Percentiles rank a stretch among this genome's conserved stretches.
Evolutionary conservation across 2,888 invertebrate genomes (phyloP).

Genomic region (Eristalis intricaria): DNA sequence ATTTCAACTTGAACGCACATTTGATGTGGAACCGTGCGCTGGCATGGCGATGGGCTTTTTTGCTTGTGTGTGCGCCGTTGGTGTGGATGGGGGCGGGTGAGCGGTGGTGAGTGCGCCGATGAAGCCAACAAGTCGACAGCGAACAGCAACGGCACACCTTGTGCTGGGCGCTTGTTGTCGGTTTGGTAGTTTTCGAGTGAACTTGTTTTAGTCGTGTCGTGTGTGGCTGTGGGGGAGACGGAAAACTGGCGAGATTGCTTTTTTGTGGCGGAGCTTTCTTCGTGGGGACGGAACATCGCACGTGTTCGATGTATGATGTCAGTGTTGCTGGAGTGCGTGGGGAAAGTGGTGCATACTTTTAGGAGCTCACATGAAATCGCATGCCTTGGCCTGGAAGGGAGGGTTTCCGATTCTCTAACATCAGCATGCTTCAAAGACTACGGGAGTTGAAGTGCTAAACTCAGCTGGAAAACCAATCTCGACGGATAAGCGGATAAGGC

Average conservation of each 20-base stretch:
- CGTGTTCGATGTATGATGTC: too few relatives aligned
- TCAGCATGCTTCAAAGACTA: too few relatives aligned
- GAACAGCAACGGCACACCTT: slow-evolving; percentile 57
- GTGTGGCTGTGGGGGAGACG: neutral
- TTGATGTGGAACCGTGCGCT: slow-evolving; percentile 61
- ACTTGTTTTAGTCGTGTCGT: neutral
- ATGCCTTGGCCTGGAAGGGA: too few relatives aligned
- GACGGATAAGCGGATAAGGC: too few relatives aligned
- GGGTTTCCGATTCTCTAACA: too few relatives aligned
- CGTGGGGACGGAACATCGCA: too few relatives aligned
- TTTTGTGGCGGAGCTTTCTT: too few relatives aligned
- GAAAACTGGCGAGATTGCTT: neutral
- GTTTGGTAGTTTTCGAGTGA: neutral
- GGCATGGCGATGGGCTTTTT: slow-evolving; percentile 51
- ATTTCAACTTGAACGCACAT: slow-evolving; percentile 55
- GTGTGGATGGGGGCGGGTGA: neutral
- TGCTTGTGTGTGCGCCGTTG: neutral
- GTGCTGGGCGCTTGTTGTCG: neutral
- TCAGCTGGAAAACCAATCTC: too few relatives aligned
- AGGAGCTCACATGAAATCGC: too few relatives aligned
- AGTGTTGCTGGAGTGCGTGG: too few relatives aligned
- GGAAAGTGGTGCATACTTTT: too few relatives aligned
- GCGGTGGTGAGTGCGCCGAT: neutral
- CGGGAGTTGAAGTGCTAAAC: too few relatives aligned
- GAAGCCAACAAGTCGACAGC: slow-evolving; percentile 53